Conservation (phyloP, 2,888 invertebrate genomes). For the Steromphala cineraria region DNA sequence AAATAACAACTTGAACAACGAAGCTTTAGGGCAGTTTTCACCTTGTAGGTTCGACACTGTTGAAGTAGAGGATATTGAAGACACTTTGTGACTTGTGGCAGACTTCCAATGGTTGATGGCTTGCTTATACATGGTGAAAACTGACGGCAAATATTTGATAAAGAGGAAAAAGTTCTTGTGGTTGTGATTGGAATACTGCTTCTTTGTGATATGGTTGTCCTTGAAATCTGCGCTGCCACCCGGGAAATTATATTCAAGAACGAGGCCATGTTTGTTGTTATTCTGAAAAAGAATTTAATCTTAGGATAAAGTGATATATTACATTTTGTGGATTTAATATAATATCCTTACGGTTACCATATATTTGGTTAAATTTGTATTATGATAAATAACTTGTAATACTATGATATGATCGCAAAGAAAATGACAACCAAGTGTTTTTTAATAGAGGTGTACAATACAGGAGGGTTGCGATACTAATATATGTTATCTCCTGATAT, state of each 20-base stretch:
- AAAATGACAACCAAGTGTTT: too few species aligned
- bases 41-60: constrained; percentile 59
- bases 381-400: too few species aligned
- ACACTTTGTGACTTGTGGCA: not conserved
- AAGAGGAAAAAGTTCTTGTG: not conserved
- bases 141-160: not conserved
- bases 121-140: not conserved
- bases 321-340: too few species aligned
- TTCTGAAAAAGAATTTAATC: not conserved
- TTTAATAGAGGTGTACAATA: too few species aligned
- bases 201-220: not conserved
- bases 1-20: constrained; percentile 70
- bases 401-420: too few species aligned
- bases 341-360: too few species aligned
- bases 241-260: not conserved
- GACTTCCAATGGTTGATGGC: too few species aligned
- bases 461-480: too few species aligned
- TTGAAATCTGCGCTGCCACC: not conserved
- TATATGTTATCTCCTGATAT: too few species aligned
- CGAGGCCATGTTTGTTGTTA: not conserved
- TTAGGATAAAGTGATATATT: too few species aligned
- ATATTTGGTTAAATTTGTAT: too few species aligned
- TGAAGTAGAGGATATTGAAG: not conserved
- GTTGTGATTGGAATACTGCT: not conserved
- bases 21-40: constrained; percentile 50